Evolutionary conservation across 2,113 vertebrate species (phyloP), one percentile per base, ranked within the genome.

Genomic region (Myocastor coypus): DNA sequence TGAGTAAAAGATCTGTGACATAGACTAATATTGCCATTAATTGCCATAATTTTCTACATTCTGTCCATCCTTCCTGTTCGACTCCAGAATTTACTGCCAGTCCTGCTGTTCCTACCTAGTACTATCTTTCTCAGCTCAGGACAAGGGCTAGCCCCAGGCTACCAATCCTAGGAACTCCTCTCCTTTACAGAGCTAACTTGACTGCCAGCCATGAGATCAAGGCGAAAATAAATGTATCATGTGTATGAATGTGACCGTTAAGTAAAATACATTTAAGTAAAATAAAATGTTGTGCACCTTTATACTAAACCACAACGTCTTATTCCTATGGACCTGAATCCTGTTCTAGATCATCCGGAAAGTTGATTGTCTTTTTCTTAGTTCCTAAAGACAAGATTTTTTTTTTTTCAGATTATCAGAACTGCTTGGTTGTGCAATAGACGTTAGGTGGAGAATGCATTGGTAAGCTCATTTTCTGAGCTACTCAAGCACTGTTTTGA

Each of bases 401-500:
- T 12, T 89, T 61, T 52, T 52, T 82, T 83, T 93, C 34, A 86
- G 57, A 85, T n/a, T 87, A 82, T 7, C 90, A 92, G 61, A 19
- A 69, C 61, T 90, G 4, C 50, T 4, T 77, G 55, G 97, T 88
- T 91, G 91, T 46, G 84, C 92, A 96, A 87, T 94, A 91, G 91
- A 78, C 77, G 68, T 98, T 97, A 96, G 85, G 78, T 91, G 97
- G 97, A 96, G 94, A 97, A 96, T 97, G 98, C 96, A 98, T 61
- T 6, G 34, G 96, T 83, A 97, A 97, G 94, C 75, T 90, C 81
- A 84, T 64, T 92, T 98, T 97, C 75, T 95, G 73, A 97, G 84
- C 68, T 66, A 52, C 96, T 94, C 46, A 19, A 97, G 95, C 91
- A 46, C 14, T 96, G 61, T 96, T 98, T 82, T 95, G 66, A 90